phyloP scores from a whole-genome alignment of 2,888 invertebrate species.

The Tetheella fluctuosa region DNA sequence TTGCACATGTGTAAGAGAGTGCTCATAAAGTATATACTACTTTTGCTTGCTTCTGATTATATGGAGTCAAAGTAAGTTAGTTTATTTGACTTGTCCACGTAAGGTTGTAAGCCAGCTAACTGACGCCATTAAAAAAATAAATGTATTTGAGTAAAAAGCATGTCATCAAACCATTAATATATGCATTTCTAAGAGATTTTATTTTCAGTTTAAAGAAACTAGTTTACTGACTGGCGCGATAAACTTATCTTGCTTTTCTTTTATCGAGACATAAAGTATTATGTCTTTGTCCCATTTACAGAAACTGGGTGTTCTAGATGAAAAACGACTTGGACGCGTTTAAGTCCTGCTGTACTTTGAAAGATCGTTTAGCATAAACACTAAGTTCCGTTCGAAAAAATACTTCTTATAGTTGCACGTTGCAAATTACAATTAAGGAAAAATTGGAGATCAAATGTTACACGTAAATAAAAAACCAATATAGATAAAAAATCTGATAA shows the following conservation, averaged over 20 bases:
- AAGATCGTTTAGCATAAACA: neutral
- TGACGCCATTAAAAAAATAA: neutral
- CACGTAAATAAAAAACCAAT: too few species aligned
- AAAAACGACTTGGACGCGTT: neutral
- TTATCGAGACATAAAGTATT: constrained; percentile 2
- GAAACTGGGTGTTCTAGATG: constrained; percentile 13
- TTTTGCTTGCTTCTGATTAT: neutral
- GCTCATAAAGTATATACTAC: too few species aligned
- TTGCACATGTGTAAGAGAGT: neutral
- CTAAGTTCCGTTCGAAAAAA: neutral
- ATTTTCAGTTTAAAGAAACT: neutral
- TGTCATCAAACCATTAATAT: neutral
- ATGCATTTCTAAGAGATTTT: neutral
- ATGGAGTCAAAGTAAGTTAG: neutral
- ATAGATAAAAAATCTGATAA: too few species aligned
- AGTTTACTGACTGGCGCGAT: neutral
- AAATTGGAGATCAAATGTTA: too few species aligned
- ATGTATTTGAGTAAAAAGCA: neutral
- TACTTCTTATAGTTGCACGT: neutral
- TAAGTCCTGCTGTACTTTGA: constrained; percentile 7
- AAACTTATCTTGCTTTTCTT: neutral
- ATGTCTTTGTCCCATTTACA: constrained; percentile 11
- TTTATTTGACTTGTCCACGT: too few species aligned
- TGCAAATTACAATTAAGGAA: neutral
- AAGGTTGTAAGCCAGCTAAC: too few species aligned